phyloP scores from a whole-genome alignment of 2,113 vertebrate species.

The Sterna hirundo region DNA sequence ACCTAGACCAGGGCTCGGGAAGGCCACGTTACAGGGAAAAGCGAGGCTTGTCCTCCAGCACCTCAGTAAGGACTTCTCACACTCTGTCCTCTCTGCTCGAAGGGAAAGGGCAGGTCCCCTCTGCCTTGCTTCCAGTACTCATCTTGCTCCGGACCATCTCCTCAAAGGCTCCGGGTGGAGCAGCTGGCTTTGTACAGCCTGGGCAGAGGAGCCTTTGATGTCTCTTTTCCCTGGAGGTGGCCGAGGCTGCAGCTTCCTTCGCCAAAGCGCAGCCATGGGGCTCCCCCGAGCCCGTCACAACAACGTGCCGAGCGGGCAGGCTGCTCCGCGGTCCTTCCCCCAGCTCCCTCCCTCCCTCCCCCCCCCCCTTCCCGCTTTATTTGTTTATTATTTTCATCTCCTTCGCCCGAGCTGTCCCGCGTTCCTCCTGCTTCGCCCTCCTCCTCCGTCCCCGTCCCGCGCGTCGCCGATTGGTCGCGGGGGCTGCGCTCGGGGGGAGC shows the following conservation, averaged over 20 bases:
- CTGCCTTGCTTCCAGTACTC: neutral
- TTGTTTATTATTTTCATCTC: conserved; percentile 17
- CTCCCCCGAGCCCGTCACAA: neutral
- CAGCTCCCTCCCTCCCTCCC: neutral
- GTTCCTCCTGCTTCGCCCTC: neutral
- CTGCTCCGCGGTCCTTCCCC: neutral
- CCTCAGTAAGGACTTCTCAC: neutral
- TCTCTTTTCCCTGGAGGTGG: neutral
- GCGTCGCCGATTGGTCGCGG: conserved; percentile 35
- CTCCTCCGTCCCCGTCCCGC: neutral
- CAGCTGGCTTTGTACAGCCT: neutral
- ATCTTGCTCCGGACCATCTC: neutral
- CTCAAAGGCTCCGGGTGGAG: neutral
- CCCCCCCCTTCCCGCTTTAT: neutral
- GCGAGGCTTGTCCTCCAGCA: neutral
- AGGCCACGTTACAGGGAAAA: accelerated
- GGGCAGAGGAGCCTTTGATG: neutral
- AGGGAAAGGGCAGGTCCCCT: neutral
- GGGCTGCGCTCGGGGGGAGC: neutral
- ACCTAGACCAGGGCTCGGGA: neutral
- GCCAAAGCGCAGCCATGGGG: neutral
- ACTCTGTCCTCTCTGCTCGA: neutral
- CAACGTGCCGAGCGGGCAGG: accelerated
- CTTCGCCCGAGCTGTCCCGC: neutral
- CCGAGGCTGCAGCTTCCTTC: neutral